Evolutionary conservation across 2,888 invertebrate species (phyloP).

Genomic region (Nemapogon koenigi): DNA sequence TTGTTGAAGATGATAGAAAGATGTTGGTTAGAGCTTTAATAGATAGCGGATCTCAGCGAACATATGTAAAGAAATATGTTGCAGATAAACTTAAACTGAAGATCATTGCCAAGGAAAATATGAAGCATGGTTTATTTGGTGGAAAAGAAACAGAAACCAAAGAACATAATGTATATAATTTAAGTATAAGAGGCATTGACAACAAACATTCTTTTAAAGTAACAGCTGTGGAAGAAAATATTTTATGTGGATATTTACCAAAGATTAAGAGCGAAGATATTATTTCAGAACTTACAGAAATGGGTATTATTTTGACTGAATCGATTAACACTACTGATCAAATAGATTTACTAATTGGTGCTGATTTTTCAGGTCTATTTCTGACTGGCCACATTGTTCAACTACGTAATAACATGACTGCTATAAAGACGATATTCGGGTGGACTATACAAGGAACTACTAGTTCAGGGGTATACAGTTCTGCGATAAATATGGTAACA

Average conservation of each 20-base stretch:
- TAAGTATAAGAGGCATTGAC: neutral
- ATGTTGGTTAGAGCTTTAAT: conserved; percentile 1
- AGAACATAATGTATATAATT: neutral
- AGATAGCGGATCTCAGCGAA: conserved; percentile 1
- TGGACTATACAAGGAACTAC: conserved; percentile 3
- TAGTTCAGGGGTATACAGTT: neutral
- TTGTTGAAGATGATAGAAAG: neutral
- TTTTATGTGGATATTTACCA: conserved; percentile 1
- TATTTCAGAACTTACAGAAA: neutral
- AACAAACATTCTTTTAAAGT: conserved; percentile 1
- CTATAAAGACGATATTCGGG: conserved; percentile 2
- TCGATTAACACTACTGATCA: neutral
- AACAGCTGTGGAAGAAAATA: neutral
- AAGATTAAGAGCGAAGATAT: neutral
- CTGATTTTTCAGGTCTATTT: conserved; percentile 1
- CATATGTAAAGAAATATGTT: neutral
- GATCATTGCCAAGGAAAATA: neutral
- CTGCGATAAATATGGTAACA: neutral
- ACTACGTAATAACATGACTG: neutral
- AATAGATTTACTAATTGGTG: conserved; percentile 3
- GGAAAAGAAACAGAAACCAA: neutral
- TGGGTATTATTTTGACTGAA: neutral
- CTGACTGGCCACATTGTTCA: neutral
- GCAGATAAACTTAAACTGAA: neutral
- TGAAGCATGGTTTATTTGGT: conserved; percentile 1